Conservation (phyloP, 2,113 vertebrate species). For the Arenaria interpres region DNA sequence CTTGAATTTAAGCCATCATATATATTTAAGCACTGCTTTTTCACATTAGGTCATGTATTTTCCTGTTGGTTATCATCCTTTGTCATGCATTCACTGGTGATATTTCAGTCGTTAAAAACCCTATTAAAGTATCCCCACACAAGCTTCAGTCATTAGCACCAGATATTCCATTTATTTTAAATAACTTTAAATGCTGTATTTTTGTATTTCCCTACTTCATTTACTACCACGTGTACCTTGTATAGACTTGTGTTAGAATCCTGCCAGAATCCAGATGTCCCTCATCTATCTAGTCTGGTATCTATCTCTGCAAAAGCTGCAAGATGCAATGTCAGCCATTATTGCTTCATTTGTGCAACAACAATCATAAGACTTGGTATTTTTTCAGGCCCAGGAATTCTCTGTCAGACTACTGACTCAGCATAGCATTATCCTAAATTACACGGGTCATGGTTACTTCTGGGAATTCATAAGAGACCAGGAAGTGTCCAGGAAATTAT, state of each 20-base stretch:
- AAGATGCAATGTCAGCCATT: neutral
- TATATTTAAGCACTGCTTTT: neutral
- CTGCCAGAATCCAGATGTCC: neutral
- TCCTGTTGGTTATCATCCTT: neutral
- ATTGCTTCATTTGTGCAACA: constrained; percentile 5
- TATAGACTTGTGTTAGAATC: neutral
- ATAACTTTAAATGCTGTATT: neutral
- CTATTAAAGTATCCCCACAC: neutral
- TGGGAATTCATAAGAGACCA: constrained; percentile 8
- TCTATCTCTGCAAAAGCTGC: neutral
- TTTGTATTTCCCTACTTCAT: neutral
- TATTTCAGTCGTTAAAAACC: neutral
- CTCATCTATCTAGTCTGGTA: neutral
- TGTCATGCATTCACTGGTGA: neutral
- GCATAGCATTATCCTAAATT: neutral
- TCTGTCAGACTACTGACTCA: constrained; percentile 10
- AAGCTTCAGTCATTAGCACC: neutral
- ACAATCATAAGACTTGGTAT: neutral
- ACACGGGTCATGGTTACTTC: neutral
- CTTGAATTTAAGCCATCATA: neutral
- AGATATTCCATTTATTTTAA: neutral
- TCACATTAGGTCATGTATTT: neutral
- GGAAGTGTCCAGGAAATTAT: constrained; percentile 11
- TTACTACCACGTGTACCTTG: neutral
- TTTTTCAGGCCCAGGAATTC: constrained; percentile 7